Base-by-base conservation (phyloP, 2,113 vertebrate genomes). In the Pachypanchax playfairii region DNA sequence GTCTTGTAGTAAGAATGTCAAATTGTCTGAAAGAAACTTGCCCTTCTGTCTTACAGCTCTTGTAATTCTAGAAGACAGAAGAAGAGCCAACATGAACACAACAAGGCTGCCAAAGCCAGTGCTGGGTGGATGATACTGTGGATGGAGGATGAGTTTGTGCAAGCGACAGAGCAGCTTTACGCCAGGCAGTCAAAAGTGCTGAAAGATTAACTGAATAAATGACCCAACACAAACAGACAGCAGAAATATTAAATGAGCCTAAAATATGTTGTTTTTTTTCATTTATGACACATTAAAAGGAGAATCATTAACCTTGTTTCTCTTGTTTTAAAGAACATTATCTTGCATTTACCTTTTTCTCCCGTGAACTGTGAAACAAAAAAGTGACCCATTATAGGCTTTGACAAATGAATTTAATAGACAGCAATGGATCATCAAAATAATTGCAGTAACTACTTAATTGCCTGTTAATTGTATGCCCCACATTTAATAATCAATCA, bases 1-100 rank as follows among this genome's bases (percentile, higher is more conserved):
- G 25, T 73, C 51, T 13, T 52, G 70, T 53, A 58, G 44, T 61
- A 53, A 80, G 76, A 73, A 82, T 75, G 77, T 65, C 60, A 84
- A 69, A 67, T 48, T 48, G 56, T 53, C 61, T 36, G 15, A 61
- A 59, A 69, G 65, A 83, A 84, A 52, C 70, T 52, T 65, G 29
- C 55, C 48, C 41, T 43, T 17, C 2, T 67, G 60, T 71, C 70
- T 62, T 65, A 66, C 13, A 12, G 67, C 74, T 71, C 65, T 56
- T 50, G 46, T 46, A 52, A 33, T 51, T 70, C 65, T 73, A 42
- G 69, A 67, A 72, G 72, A 80, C 48, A 58, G 72, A 72, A 85
- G 51, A 58, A 28, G 31, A 50, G 48, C 64, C 65, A 47, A 68
- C 52, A 50, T 1, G 28, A 67, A 60, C 59, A 48, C 35, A 52